phyloP scores from a whole-genome alignment of 1,140 invertebrate genomes.

The Venustaconcha ellipsiformis region DNA sequence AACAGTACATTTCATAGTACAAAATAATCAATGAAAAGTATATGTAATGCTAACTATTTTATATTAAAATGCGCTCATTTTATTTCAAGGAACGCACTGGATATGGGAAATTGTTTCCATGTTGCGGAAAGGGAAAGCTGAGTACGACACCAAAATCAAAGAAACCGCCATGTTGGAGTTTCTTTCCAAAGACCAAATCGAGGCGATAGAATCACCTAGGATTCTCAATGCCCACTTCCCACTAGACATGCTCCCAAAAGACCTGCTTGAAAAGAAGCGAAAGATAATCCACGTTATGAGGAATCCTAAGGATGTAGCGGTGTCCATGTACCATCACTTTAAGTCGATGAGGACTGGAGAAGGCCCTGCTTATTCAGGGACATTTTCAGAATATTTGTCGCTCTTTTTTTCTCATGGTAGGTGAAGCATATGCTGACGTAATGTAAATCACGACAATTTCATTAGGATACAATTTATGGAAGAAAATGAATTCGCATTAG shows the following conservation, averaged over 20 bases:
- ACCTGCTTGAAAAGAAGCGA: conserved; percentile 7
- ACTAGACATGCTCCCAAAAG: neutral
- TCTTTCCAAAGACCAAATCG: neutral
- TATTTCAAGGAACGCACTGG: conserved; percentile 19
- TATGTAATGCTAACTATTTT: neutral
- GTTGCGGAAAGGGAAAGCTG: conserved; percentile 15
- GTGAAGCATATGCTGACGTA: no score
- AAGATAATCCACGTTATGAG: conserved; percentile 24
- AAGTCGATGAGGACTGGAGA: neutral
- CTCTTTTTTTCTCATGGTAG: no score
- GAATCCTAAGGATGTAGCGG: conserved; percentile 23
- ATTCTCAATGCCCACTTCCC: conserved; percentile 19
- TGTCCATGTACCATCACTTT: conserved; percentile 10
- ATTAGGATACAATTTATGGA: no score
- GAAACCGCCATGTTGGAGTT: conserved; percentile 21
- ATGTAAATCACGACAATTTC: no score
- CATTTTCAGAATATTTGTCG: no score
- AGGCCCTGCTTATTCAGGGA: no score
- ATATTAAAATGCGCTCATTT: neutral
- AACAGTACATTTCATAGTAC: no score
- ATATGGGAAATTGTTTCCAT: conserved; percentile 20
- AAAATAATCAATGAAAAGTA: neutral
- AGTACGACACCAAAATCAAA: conserved; percentile 20
- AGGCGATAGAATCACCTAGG: conserved; percentile 8
- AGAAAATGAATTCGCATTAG: no score